Evolutionary conservation across 2,888 invertebrate species (phyloP), one percentile per base, ranked within the genome.

Genomic region (Caenorhabditis sp.): DNA sequence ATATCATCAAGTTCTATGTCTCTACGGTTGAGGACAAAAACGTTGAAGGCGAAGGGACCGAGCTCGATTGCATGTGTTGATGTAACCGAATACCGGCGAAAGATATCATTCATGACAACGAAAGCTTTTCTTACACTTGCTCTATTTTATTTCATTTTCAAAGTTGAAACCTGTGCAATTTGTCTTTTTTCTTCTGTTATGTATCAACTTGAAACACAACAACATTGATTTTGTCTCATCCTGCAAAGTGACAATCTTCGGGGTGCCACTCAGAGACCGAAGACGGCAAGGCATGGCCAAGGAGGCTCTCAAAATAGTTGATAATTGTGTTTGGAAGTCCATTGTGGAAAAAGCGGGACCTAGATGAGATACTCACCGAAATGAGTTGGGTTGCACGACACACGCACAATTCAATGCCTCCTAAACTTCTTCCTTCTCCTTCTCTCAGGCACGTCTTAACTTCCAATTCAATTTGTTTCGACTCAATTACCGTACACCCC

Each of bases 301-400:
- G n/a, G n/a, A n/a, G n/a, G n/a, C n/a, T 59, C 66, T 61, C 52
- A 62, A 74, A 74, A 66, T 62, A 74, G 59, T 74, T 74, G 73
- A 74, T 74, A 74, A 74, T 74, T 74, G 73, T 74, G 50, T 74
- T 74, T 74, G 66, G 66, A 46, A 61, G 61, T 73, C 62, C 62
- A 72, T 72, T 63, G 73, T 52, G 52, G n/a, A 26, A 43, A 50
- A 41, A 48, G 55, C 53, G 22, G 20, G 43, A n/a, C 20, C 43
- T 26, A 62, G 61, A 71, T 71, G 71, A 62, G 71, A 71, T 71
- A 71, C 71, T 71, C 71, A 62, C 55, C 61, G 41, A 71, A 71
- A 71, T 71, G 52, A 71, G 71, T 71, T 71, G 61, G 62, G 55
- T 43, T 59, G 53, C 41, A 41, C 55, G 46, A 70, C 53, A 59